Percentiles rank a stretch among this genome's conserved stretches.
Conservation (phyloP, 37 sponge, comb jelly and placozoan genomes). For the Axinella damicornis region DNA sequence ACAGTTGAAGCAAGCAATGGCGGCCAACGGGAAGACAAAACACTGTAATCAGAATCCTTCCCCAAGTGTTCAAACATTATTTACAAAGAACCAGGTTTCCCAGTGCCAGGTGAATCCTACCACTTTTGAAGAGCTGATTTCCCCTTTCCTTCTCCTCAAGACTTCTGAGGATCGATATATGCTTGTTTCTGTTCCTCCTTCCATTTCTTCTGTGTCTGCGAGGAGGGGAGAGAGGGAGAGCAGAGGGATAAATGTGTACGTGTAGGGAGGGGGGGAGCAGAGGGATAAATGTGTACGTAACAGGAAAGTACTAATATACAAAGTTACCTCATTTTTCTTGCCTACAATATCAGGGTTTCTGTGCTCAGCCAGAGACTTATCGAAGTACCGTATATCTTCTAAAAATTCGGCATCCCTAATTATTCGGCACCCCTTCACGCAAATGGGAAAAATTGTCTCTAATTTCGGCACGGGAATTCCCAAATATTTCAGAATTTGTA, state of each 20-base stretch:
- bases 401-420: too few relatives aligned
- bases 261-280: neutral
- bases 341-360: constrained; percentile 83
- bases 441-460: too few relatives aligned
- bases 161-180: constrained; percentile 91
- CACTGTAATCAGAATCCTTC: too few relatives aligned
- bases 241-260: neutral
- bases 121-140: constrained; percentile 90
- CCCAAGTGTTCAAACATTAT: neutral
- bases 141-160: constrained; percentile 92
- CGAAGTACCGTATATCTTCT: too few relatives aligned
- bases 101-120: constrained; percentile 25
- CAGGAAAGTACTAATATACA: too few relatives aligned
- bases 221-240: neutral
- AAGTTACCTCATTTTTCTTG: constrained; percentile 78
- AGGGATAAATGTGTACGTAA: too few relatives aligned
- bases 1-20: too few relatives aligned
- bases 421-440: too few relatives aligned
- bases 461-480: too few relatives aligned
- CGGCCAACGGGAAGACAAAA: too few relatives aligned
- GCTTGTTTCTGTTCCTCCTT: constrained; percentile 83
- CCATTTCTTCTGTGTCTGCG: constrained; percentile 69
- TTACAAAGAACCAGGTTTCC: too few relatives aligned
- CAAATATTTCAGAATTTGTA: too few relatives aligned
- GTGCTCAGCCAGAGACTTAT: constrained; percentile 96